Evolutionary conservation across 2,888 invertebrate genomes (phyloP), one percentile per base, ranked within the genome.

Genomic region (Caenorhabditis sp.): DNA sequence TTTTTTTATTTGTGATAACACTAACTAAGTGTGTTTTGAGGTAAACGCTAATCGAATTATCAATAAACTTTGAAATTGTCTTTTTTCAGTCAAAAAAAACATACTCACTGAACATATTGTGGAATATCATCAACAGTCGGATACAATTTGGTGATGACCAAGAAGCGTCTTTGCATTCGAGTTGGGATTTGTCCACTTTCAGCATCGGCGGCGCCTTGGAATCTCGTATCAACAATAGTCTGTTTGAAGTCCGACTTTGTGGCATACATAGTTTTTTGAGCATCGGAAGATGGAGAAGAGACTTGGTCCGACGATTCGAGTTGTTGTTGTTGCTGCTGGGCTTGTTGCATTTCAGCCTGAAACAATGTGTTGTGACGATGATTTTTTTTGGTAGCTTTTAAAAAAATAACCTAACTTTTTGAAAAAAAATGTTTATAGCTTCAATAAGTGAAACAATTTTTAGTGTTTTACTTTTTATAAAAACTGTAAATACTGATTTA

Each of bases 101-200:
- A 10, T 3, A 43, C 84, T 75, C 64, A 84, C 84, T 80, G 68
- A 43, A 84, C 83, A 65, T 70, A 78, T 50, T 80, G 82, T 12
- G 84, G 84, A 64, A 84, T 83, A 23, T 81, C 80, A 5, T 58
- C 38, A 43, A 67, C 64, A 23, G 68, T 76, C 21, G 70, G 68
- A 71, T 81, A 84, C 50, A 84, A 59, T 50, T 74, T 70, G 12
- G 85, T 85, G 59, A 80, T 61, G 10, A 85, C 83, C 23, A 85
- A 72, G 50, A 83, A 82, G 20, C 76, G 71, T n/a, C 70, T 66
- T 65, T 85, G 84, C 76, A 75, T 68, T 38, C 63, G 63, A 5
- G 84, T 83, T 36, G 84, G 84, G 8, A 64, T 61, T 14, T 79
- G 73, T 59, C 83, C 80, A 20, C 57, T 57, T 36, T 76, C 77